Evolutionary conservation across 2,797 vertebrate genomes (phyloP), one percentile per base, ranked within the genome.

Genomic region (Anguilla obscura): DNA sequence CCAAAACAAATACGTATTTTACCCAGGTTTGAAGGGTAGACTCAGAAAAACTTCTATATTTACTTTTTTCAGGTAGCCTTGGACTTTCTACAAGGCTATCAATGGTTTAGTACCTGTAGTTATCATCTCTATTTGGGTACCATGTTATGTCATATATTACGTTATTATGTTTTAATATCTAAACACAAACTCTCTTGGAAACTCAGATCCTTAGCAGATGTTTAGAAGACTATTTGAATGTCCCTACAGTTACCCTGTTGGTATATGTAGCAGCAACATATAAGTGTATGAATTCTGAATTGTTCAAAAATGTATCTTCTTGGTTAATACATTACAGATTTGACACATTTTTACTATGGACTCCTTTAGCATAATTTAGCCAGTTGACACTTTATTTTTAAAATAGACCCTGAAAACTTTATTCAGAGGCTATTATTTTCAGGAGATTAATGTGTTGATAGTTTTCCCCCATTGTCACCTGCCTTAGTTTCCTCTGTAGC

Each of bases 121-220:
- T 45, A 6, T 82, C 45, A 1, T 27, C 45, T 48, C 79, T 45
- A 50, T 82, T 82, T 82, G 7, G 45, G 79, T n/a, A n/a, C 79
- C 40, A 82, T 48, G 45, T 50, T n/a, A 8, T 82, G 45, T 82
- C 79, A 82, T 48, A 10, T 4, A 76, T 36, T 76, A 14, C 71
- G 40, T 45, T 45, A 45, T 45, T 45, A 36, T 50, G 40, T 6
- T 21, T 45, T n/a, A n/a, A 21, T 48, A 82, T 82, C 7, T 82
- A 27, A 50, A 50, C 40, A 50, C 45, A 82, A n/a, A 82, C 40
- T 21, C 36, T 82, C 40, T 82, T 66, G 12, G 45, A 85, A 60
- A 12, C 18, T 21, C 56, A 66, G 84, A 63, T 85, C 58, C 56
- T 4, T 63, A 85, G 84, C 30, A 63, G 54, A 85, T 24, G 58